Evolutionary conservation across 2,113 vertebrate genomes (phyloP).

Genomic region (Colius striatus): DNA sequence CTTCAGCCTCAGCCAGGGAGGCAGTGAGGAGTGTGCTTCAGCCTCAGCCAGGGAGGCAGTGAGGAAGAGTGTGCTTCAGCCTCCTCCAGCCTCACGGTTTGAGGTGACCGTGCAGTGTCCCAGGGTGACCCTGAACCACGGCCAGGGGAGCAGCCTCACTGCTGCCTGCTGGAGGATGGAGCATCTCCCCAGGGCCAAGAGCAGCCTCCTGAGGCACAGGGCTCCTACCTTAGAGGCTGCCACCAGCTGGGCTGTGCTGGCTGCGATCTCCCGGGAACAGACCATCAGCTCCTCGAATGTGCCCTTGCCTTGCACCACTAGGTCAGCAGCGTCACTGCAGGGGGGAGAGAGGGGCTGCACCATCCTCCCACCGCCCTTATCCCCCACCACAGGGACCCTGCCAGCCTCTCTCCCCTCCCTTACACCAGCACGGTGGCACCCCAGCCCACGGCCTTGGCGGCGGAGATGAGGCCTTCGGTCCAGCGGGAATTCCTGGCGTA

Average conservation of each 20-base stretch:
- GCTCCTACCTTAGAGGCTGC: conserved; percentile 92
- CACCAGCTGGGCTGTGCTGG: conserved; percentile 95
- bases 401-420: background rate
- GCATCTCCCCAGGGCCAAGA: background rate
- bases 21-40: background rate
- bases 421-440: conserved; percentile 98
- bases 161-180: background rate
- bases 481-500: conserved; percentile 97
- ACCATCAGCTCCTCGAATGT: conserved; percentile 98
- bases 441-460: conserved; percentile 96
- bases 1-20: background rate
- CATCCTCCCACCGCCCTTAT: accelerated
- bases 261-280: conserved; percentile 94
- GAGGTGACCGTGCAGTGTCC: background rate
- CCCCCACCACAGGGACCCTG: background rate
- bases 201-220: accelerated
- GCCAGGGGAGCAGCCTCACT: background rate
- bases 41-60: background rate
- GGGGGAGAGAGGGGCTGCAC: background rate
- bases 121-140: background rate
- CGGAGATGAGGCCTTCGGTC: conserved; percentile 96
- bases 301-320: conserved; percentile 92
- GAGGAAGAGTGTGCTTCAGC: background rate
- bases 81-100: background rate
- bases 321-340: conserved; percentile 89